Evolutionary conservation across 2,113 vertebrate genomes (phyloP), one percentile per base, ranked within the genome.

Genomic region (Lepus timidus): DNA sequence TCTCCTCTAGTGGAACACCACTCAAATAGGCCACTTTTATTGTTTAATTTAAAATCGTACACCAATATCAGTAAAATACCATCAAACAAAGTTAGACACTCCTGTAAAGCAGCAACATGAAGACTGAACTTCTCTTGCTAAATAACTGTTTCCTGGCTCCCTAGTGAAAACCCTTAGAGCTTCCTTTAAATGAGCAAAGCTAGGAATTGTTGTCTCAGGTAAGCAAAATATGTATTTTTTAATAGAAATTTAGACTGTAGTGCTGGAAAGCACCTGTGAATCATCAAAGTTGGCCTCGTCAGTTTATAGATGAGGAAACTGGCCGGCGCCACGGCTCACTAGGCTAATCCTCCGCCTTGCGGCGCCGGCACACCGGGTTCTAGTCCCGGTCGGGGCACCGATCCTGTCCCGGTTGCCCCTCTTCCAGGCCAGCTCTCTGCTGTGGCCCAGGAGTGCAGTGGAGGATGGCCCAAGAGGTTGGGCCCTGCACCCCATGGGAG

Each of bases 11-110:
- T 73, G 7, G 33, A 80, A 64, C 3, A 6, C 82, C 36, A 67
- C 64, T 75, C 23, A 51, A 80, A 31, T 36, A 88, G 33, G 20
- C 44, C 64, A 33, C 17, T 92, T 88, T 87, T 85, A 73, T 73
- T 93, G 91, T 95, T 92, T 58, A 76, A 64, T 70, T 91, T 75
- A 84, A 93, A 94, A 64, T 85, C 17, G 76, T 74, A 58, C 17
- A 93, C 62, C 27, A 36, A 0, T 36, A 9, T 4, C 4, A 20
- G 14, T 55, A 20, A 90, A 79, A 75, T 0, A 71, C 27, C 6
- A 3, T 1, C 73, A 78, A 75, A 74, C 25, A 92, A 55, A 85
- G 20, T 19, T 10, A 71, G 13, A 5, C 23, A 25, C 3, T 25
- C 16, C 12, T 36, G 0, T 81, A 51, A 84, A 73, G 55, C 78